Evolutionary conservation across 2,888 invertebrate genomes (phyloP).

Genomic region (Nemotelus pantherinus): DNA sequence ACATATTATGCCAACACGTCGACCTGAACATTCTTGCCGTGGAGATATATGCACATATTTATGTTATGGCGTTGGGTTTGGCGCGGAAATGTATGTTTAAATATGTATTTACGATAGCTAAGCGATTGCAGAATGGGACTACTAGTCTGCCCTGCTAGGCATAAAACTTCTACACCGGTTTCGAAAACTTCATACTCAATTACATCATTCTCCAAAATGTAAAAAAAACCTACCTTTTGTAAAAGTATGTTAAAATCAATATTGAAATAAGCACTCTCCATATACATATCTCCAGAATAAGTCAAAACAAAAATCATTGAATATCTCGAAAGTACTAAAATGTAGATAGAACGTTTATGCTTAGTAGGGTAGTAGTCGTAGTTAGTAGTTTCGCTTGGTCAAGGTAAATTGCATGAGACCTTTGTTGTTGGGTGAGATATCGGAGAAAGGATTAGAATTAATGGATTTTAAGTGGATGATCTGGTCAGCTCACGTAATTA

Average conservation of each 20-base stretch:
- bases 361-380: too few species aligned
- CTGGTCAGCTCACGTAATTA: constrained; percentile 15
- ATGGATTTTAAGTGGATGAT: constrained; percentile 28
- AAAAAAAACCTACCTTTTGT: too few species aligned
- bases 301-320: too few species aligned
- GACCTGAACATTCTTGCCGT: not conserved
- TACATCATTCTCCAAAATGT: too few species aligned
- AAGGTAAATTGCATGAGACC: not conserved
- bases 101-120: not conserved
- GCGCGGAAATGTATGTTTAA: not conserved
- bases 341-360: too few species aligned
- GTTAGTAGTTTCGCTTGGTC: not conserved
- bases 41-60: not conserved
- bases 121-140: not conserved
- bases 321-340: too few species aligned
- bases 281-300: too few species aligned
- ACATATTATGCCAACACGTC: constrained; percentile 18
- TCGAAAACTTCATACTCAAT: too few species aligned
- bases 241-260: too few species aligned
- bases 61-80: not conserved
- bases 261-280: too few species aligned
- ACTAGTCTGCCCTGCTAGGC: too few species aligned
- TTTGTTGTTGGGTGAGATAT: not conserved
- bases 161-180: too few species aligned
- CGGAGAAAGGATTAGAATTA: constrained; percentile 15